Base-by-base conservation (phyloP, 2,113 vertebrate genomes). In the Synchiropus splendidus region DNA sequence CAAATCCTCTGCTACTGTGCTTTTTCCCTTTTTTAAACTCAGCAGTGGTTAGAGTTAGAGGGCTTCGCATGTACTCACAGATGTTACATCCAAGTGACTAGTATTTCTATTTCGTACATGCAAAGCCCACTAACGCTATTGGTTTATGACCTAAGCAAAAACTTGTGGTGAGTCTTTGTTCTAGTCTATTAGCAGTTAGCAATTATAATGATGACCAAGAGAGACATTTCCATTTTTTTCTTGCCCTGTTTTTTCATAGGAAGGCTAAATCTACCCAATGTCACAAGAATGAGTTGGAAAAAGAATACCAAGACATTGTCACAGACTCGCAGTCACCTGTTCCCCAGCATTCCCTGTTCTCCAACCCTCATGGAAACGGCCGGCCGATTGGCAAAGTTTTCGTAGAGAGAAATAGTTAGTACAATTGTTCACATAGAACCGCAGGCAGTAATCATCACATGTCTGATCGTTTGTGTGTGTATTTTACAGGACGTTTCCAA, bases 381-480 rank as follows among this genome's bases (percentile, higher is more conserved):
- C 92, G 94, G 64, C 89, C 90, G 6, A 79, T 89, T 10, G 82
- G 88, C 50, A 92, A 88, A 72, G 85, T 93, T 13, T 97, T 95
- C 37, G 86, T 94, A 58, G 94, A 98, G 75, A 89, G 88, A 64
- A 92, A 80, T 65, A 59, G 92, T 97, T 77, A 92, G 94, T 87
- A 8, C 18, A 21, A 15, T 54, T 18, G 3, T 9, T 35, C 13
- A 35, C 12, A 11, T 35, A 11, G 1, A 12, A 12, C 9, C 2
- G 34, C 12, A 35, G 13, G 9, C 5, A 6, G 12, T 21, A 6
- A 12, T 3, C 2, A 18, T 8, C n/a, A 21, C n/a, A 6, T 10
- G 12, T n/a, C 2, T 13, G 10, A 12, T 8, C 12, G 12, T 36
- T 6, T 41, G 18, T 30, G 9, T 27, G 13, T 16, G 16, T 32